These are phyloP conservation scores for Drosophila jambulina DNA, from an alignment of 1,140 invertebrate genomes.

Conservation along the genomic window DNA sequence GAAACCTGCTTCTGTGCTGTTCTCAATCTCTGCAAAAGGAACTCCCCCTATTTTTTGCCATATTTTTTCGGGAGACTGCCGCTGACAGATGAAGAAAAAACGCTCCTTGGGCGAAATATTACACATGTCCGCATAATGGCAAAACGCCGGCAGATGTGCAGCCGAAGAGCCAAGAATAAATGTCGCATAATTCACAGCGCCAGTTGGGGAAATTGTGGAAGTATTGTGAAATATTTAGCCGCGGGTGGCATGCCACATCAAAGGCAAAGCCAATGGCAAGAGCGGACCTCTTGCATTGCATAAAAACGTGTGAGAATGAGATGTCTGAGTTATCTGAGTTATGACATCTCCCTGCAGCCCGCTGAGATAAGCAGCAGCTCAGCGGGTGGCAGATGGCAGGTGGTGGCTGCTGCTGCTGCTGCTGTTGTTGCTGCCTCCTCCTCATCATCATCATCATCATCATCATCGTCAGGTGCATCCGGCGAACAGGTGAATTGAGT, in stretches of 20 bases:
- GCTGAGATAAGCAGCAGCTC: constrained; percentile 23
- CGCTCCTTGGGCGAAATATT: constrained; percentile 6
- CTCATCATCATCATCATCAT: constrained; percentile 2
- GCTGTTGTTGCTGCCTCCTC: too few species aligned
- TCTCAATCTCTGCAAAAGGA: background rate
- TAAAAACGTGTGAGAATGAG: constrained; percentile 44
- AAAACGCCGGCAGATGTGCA: constrained; percentile 48
- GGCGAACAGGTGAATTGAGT: constrained; percentile 40
- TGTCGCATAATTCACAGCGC: constrained; percentile 54
- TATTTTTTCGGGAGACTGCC: constrained; percentile 5
- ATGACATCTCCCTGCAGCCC: constrained; percentile 24
- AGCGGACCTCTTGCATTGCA: constrained; percentile 42
- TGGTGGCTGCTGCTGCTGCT: background rate
- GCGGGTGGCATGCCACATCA: constrained; percentile 53
- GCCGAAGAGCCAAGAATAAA: constrained; percentile 52
- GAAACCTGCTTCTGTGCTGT: background rate
- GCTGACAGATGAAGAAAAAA: constrained; percentile 24
- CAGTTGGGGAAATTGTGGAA: constrained; percentile 25
- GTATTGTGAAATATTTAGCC: constrained; percentile 34
- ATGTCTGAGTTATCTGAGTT: constrained; percentile 25
- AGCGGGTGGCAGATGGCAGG: constrained; percentile 10
- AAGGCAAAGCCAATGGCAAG: constrained; percentile 17
- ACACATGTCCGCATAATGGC: constrained; percentile 50
- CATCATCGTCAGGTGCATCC: constrained; percentile 30
- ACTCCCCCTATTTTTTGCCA: background rate